Evolutionary conservation across 2,113 vertebrate genomes (phyloP), one percentile per base, ranked within the genome.

Genomic region (Lota lota): DNA sequence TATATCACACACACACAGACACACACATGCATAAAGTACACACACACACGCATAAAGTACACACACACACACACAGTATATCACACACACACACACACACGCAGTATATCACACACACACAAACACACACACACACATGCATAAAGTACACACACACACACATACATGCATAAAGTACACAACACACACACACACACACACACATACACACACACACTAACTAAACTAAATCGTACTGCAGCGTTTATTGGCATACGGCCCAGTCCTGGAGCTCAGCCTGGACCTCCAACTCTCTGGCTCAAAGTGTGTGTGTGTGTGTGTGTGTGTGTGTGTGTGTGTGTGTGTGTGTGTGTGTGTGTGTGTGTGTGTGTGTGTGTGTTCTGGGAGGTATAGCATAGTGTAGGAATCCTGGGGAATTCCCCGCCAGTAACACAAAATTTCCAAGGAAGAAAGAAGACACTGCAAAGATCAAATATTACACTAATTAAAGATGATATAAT

Each of bases 181-280:
- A n/a, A n/a, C n/a, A n/a, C n/a, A n/a, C n/a, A n/a, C 15, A 69
- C 81, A 80, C 88, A 90, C 91, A 90, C 91, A 92, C 87, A 90
- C 91, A 91, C 76, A 75, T 74, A 67, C 71, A 50, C 20, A 1
- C 14, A 22, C 51, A 66, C 69, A 74, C 65, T 15, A 78, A 61
- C 85, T 86, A 75, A 89, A 69, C 79, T 80, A 90, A 80, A 93
- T 85, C 83, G 91, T 86, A 75, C 91, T 87, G 87, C 79, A 85
- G 86, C 85, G 88, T 79, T 89, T 83, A 75, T 64, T 19, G 67
- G 88, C 85, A 84, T 47, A 33, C 3, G 15, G 81, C 88, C 88
- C 76, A 80, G 81, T 75, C 66, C 75, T 88, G 89, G 87, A 88
- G 85, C 75, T 72, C 85, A 15, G 82, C 84, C 88, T 67, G 67